Percentiles rank a stretch among this genome's conserved stretches.
Evolutionary conservation across 2,888 invertebrate genomes (phyloP).

Genomic region (Malacosoma neustria): DNA sequence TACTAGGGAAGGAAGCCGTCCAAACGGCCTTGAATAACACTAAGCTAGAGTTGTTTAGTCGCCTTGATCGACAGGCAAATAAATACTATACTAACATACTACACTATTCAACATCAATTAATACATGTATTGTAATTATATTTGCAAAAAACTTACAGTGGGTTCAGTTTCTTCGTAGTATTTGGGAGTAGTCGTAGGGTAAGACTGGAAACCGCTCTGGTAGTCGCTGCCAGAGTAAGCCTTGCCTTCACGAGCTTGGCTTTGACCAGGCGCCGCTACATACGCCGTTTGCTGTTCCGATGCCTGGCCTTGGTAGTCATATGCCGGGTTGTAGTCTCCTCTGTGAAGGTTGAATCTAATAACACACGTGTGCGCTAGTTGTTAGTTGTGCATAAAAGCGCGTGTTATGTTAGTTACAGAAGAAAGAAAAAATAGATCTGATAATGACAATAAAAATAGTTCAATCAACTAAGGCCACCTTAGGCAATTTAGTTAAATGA

Average conservation of each 20-base stretch:
- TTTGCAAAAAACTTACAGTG: conserved; percentile 39
- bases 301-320: conserved; percentile 17
- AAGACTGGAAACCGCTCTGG: background rate
- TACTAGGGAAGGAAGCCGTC: no score
- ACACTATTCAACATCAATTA: no score
- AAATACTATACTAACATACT: no score
- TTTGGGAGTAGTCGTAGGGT: background rate
- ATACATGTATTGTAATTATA: background rate
- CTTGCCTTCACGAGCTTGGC: conserved; percentile 15
- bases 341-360: background rate
- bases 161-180: conserved; percentile 44
- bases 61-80: no score
- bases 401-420: background rate
- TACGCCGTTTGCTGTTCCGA: conserved; percentile 12
- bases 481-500: no score
- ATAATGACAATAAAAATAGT: no score
- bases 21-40: no score
- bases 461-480: no score
- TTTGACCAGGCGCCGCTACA: conserved; percentile 9
- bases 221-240: conserved; percentile 30
- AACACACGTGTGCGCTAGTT: conserved; percentile 1
- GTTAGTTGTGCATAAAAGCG: background rate
- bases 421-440: background rate
- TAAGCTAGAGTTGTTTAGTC: no score
- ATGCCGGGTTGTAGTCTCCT: background rate